A percentile compares a stretch with the other conserved stretches of the same genome.
Conservation (phyloP, 2,797 vertebrate genomes). For the Huso huso region DNA sequence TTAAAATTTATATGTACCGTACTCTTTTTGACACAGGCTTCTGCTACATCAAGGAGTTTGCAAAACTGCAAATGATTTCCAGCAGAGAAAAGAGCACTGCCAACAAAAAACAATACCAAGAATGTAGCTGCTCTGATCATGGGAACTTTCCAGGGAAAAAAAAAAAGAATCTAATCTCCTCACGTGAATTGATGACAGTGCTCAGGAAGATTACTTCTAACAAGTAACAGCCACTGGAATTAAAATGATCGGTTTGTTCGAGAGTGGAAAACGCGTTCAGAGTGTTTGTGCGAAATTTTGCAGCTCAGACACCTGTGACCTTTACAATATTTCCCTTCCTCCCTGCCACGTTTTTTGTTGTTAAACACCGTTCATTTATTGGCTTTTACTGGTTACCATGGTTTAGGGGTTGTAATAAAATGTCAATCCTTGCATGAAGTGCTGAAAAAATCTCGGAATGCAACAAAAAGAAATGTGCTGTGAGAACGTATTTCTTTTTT, state of each 20-base stretch:
- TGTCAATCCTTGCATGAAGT: no score
- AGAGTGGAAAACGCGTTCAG: no score
- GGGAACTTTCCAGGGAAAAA: background rate
- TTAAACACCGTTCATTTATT: background rate
- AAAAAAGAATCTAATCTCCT: conserved; percentile 1
- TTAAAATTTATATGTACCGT: background rate
- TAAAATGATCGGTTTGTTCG: background rate
- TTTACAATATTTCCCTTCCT: background rate
- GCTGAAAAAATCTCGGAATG: no score
- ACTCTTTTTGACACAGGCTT: background rate
- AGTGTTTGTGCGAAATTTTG: background rate
- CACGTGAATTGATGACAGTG: conserved; percentile 11
- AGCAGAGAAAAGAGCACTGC: background rate
- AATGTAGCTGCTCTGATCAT: background rate
- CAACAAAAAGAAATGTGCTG: no score
- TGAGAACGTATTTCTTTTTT: no score
- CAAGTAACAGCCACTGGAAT: conserved; percentile 3
- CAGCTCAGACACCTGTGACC: background rate
- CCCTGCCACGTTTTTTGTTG: background rate
- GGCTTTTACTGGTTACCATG: background rate
- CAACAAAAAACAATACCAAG: background rate
- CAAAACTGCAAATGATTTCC: background rate
- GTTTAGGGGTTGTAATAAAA: background rate
- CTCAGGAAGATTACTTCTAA: conserved; percentile 9
- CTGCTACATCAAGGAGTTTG: background rate